A percentile compares a stretch with the other conserved stretches of the same genome.
phyloP scores from a whole-genome alignment of 1,140 invertebrate genomes.

The Portunus trituberculatus region DNA sequence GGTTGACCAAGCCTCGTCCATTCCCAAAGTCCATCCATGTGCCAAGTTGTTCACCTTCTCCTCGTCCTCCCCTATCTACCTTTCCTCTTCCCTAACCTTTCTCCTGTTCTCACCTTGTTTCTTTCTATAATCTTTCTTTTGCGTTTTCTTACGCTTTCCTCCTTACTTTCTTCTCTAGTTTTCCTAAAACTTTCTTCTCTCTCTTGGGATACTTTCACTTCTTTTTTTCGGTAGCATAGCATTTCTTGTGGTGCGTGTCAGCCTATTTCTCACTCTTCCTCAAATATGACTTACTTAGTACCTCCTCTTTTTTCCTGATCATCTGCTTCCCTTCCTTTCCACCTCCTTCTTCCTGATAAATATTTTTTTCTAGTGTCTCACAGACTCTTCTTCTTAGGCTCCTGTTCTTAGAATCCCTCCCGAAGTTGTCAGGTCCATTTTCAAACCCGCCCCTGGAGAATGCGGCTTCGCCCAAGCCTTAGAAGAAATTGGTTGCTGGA shows the following conservation, averaged over 20 bases:
- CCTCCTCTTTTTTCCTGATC: neutral
- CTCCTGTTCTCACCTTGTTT: neutral
- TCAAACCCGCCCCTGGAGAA: neutral
- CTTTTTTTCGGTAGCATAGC: neutral
- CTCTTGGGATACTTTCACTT: neutral
- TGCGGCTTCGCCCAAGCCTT: neutral
- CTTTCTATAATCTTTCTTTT: neutral
- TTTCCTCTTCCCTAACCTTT: neutral
- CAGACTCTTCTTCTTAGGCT: neutral
- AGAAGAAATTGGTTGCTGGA: neutral
- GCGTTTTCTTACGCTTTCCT: neutral
- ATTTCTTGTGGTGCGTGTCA: neutral
- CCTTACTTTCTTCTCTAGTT: neutral
- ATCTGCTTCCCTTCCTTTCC: neutral
- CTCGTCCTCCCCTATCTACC: neutral
- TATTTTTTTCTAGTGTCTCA: neutral
- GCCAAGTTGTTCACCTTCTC: conserved; percentile 61
- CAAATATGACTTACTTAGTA: neutral
- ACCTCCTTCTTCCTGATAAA: neutral
- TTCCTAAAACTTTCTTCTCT: neutral
- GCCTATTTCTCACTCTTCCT: neutral
- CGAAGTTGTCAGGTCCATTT: neutral
- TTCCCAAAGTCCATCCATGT: conserved; percentile 73
- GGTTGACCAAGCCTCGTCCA: conserved; percentile 61
- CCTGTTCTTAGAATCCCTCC: neutral